phyloP scores from a whole-genome alignment of 2,113 vertebrate species.

The Microcebus griseorufus region DNA sequence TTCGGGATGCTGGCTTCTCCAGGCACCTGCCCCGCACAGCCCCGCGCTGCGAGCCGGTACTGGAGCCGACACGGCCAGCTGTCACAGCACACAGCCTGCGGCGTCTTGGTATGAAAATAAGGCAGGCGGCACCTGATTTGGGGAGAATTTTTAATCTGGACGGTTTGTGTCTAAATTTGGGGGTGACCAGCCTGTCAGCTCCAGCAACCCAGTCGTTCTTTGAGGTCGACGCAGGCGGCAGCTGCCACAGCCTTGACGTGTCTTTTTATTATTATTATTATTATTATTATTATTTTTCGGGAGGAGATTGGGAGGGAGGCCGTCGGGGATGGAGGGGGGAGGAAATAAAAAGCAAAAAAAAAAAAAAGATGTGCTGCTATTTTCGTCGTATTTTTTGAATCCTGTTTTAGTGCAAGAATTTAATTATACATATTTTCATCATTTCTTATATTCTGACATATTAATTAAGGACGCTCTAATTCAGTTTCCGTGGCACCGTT shows the following conservation, averaged over 20 bases:
- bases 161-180: constrained; percentile 73
- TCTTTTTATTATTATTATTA: constrained; percentile 51
- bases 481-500: constrained; percentile 78
- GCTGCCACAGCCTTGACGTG: constrained; percentile 31
- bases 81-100: not conserved
- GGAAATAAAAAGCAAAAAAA: not conserved
- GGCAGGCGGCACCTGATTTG: constrained; percentile 49
- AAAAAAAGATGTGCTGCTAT: constrained; percentile 66
- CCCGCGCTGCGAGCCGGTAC: not conserved
- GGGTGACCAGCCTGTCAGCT: constrained; percentile 76
- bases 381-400: constrained; percentile 81
- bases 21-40: constrained; percentile 71
- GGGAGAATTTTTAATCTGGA: constrained; percentile 72
- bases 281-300: constrained; percentile 48
- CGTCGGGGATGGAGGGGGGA: accelerated
- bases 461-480: constrained; percentile 87
- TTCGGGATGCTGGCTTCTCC: constrained; percentile 40
- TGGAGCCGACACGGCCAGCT: constrained; percentile 63
- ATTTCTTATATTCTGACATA: constrained; percentile 87
- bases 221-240: constrained; percentile 42
- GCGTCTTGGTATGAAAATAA: constrained; percentile 66
- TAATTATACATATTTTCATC: constrained; percentile 88
- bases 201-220: constrained; percentile 36
- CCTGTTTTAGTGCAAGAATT: constrained; percentile 82
- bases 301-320: not conserved